Base-by-base conservation (phyloP, 2,113 vertebrate species). In the Quiscalus mexicanus region DNA sequence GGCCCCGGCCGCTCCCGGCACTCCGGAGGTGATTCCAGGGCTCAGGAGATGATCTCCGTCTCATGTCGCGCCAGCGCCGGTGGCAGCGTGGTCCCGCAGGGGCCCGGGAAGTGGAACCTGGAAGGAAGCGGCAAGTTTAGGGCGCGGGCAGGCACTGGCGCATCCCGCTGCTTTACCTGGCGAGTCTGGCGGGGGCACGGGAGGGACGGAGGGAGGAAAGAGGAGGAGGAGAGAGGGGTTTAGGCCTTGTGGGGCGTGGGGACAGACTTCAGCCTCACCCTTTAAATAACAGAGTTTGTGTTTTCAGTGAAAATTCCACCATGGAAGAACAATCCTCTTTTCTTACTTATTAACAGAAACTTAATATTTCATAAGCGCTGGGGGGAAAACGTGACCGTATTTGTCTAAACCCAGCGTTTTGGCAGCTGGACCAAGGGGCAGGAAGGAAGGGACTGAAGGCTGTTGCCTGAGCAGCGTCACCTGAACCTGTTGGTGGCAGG, bases 81-180 rank as follows among this genome's bases (percentile, higher is more conserved):
- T 12, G 99, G 99, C 91, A 99, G 95, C 1, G 98, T 99, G 2
- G 91, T 98, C 41, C 99, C 99, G 97, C 99, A 99, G 11, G 98
- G 99, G 33, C 99, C 99, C 63, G 98, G 96, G 96, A 99, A 99
- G 96, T 99, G 98, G 87, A 99, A 99, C 97, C 99, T 99, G 97
- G 33, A 96, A 87, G 21, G 83, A 92, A 87, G 31, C 4, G 24
- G 49, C 21, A 31, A 11, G 35, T 10, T 78, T 53, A 76, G 27
- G 44, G 52, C 42, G 18, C 20, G 15, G 74, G 47, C 50, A 39
- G 15, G 12, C 7, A 9, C 14, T 30, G 3, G 64, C 27, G 9
- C 19, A 24, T 67, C 58, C 10, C 42, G 14, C 21, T 18, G 50
- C 60, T 39, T 11, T 11, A 15, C 47, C 41, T 8, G 60, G 59